These are phyloP conservation scores for Crotophaga sulcirostris DNA, from an alignment of 2,113 vertebrate genomes.

Conservation along the genomic window DNA sequence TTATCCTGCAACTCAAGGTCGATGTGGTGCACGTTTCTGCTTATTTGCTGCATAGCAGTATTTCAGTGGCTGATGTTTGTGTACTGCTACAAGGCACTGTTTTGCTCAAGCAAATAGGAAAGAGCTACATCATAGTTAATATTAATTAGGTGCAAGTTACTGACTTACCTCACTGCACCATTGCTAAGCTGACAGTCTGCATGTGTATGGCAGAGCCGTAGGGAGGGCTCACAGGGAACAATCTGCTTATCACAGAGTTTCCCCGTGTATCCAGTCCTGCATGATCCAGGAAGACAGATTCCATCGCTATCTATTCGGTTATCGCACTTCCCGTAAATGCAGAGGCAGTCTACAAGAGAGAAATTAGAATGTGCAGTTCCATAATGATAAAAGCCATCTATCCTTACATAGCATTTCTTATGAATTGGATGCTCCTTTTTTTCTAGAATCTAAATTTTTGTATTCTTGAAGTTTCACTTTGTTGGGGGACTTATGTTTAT, in stretches of 20 bases:
- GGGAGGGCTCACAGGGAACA: slow-evolving; percentile 71
- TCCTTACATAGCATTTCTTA: background rate
- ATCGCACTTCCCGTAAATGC: slow-evolving; percentile 82
- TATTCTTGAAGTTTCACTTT: background rate
- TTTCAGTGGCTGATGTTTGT: background rate
- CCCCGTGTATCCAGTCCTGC: slow-evolving; percentile 75
- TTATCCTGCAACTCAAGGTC: background rate
- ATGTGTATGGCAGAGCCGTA: slow-evolving; percentile 82
- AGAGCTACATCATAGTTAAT: background rate
- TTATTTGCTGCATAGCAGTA: background rate
- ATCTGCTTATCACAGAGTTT: slow-evolving; percentile 79
- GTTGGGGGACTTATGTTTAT: background rate
- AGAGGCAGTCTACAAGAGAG: slow-evolving; percentile 80
- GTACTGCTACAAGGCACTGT: background rate
- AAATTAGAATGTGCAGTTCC: background rate
- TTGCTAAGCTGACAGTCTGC: slow-evolving; percentile 83
- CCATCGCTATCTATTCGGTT: slow-evolving; percentile 80
- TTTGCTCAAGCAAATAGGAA: background rate
- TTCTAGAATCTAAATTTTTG: background rate
- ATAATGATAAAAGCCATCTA: background rate
- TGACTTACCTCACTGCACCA: slow-evolving; percentile 74
- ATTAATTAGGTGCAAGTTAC: background rate
- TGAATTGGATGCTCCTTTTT: background rate
- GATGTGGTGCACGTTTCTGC: background rate
- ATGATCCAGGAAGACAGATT: slow-evolving; percentile 80